Conservation (phyloP, 2,113 vertebrate genomes). For the Fregetta grallaria region DNA sequence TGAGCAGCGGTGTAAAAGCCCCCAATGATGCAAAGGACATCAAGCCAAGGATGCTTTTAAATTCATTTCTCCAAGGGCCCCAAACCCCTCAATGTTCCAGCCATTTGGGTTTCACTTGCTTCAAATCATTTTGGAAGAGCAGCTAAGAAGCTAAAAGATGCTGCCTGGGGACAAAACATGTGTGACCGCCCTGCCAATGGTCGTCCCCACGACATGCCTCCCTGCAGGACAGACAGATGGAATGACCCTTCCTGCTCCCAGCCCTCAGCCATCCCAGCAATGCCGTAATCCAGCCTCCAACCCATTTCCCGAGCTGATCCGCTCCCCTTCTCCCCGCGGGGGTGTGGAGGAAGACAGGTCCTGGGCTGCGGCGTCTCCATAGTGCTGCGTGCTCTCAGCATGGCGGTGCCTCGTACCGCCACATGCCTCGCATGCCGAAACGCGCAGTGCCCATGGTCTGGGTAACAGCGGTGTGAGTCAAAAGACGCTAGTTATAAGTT, state of each 20-base stretch:
- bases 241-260: background rate
- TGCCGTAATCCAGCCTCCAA: background rate
- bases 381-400: background rate
- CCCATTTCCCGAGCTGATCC: background rate
- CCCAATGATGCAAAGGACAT: accelerated
- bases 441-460: background rate
- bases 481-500: background rate
- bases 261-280: background rate
- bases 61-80: background rate
- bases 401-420: background rate
- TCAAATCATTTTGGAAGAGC: background rate
- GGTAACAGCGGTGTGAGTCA: background rate
- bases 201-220: accelerated
- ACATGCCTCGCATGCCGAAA: slow-evolving; percentile 19
- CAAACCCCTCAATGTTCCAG: background rate
- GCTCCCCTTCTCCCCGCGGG: background rate
- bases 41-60: background rate
- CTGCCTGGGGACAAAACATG: background rate
- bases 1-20: background rate
- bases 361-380: background rate
- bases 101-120: background rate
- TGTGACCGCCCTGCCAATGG: accelerated
- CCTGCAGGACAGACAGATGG: background rate
- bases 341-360: background rate
- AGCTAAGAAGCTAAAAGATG: background rate